These are phyloP conservation scores for Hylaea fasciaria DNA, from an alignment of 2,888 invertebrate species.

Conservation along the genomic window DNA sequence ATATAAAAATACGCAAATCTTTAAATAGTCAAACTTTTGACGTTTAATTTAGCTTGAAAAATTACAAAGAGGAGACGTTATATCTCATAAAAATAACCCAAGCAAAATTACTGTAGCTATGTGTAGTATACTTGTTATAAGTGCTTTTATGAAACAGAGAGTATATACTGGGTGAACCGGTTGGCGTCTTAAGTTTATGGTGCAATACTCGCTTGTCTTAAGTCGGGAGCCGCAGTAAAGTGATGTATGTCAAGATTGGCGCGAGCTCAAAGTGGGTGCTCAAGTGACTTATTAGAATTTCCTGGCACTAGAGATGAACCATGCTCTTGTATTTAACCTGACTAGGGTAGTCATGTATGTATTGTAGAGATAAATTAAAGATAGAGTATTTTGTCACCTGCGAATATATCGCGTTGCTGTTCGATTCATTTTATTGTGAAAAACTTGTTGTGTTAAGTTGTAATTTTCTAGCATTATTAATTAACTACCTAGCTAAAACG, in stretches of 20 bases:
- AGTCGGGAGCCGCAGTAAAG: constrained; percentile 32
- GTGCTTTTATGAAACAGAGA: constrained; percentile 53
- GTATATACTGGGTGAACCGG: constrained; percentile 29
- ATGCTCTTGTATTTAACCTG: neutral
- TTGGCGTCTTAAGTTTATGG: constrained; percentile 30
- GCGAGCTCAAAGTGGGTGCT: constrained; percentile 14
- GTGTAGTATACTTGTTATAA: constrained; percentile 45
- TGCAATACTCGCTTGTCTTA: constrained; percentile 45
- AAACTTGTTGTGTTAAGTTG: too few relatives aligned
- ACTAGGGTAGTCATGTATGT: too few relatives aligned
- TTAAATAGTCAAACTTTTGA: too few relatives aligned
- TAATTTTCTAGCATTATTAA: too few relatives aligned
- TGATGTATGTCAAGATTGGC: constrained; percentile 39
- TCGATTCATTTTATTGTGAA: too few relatives aligned
- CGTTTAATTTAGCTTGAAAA: too few relatives aligned
- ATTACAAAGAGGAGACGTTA: too few relatives aligned
- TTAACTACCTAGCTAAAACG: too few relatives aligned
- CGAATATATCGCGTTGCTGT: too few relatives aligned
- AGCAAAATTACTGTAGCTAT: constrained; percentile 6
- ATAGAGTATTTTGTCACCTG: too few relatives aligned
- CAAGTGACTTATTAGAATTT: constrained; percentile 25
- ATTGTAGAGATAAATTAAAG: too few relatives aligned
- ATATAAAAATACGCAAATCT: too few relatives aligned
- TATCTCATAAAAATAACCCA: neutral
- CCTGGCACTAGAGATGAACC: neutral